Base-by-base conservation (phyloP, 2,888 invertebrate species). In the Melanostoma mellinum region DNA sequence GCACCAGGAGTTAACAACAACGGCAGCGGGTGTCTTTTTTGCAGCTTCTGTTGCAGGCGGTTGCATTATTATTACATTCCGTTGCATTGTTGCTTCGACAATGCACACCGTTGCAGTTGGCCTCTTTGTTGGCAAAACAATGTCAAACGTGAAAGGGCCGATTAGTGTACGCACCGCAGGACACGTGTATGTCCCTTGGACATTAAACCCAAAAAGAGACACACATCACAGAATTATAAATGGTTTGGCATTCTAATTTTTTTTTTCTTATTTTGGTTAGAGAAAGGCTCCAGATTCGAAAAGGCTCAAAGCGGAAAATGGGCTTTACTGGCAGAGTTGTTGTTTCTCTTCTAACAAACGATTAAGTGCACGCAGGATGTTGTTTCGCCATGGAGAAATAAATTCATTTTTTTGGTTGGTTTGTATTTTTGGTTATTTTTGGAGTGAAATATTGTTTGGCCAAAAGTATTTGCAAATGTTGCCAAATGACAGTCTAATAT, bases 401-500 rank as follows among this genome's bases (percentile, higher is more conserved):
- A 6, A 10, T 32, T 60, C 52, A 8, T 75, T 48, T 60, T 46
- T 50, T 9, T 63, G 30, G n/a, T 40, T 6, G 58, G 35, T 38
- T 20, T 35, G 4, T 32, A 32, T 74, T 56, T 44, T 56, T 10
- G 38, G 55, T 20, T 20, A 20, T 20, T 20, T 20, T 20, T 20
- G 20, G 20, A 20, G 40, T 53, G 58, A 53, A 67, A 75, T 71
- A 63, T 65, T 46, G 52, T 75, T 72, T 71, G 72, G 65, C 30
- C 65, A 71, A 63, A 72, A 58, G 20, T 40, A 46, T 58, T 73
- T 60, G 52, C 72, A 65, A 78, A 67, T 53, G 35, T 61, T 63
- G 63, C 81, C 73, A 84, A 79, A 84, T 79, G 84, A 84, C 84
- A 79, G 84, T 79, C 84, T 84, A 84, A 78, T 84, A 84, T 84